Evolutionary conservation across 2,888 invertebrate species (phyloP), one percentile per base, ranked within the genome.

Genomic region (Lepidonotus clava): DNA sequence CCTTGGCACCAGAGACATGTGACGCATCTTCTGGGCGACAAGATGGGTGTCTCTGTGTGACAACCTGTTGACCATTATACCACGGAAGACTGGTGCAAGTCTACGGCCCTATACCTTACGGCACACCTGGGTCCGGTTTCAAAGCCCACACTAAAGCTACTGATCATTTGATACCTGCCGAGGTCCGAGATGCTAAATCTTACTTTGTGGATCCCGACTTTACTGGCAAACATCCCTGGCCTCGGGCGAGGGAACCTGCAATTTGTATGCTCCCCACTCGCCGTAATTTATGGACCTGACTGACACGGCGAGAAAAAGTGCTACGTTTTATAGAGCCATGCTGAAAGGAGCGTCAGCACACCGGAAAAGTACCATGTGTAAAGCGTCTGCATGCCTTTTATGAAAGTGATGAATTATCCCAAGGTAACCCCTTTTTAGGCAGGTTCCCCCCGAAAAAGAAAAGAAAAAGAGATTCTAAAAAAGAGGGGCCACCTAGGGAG

Each of bases 191-290:
- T 38, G 71, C 71, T 71, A 71, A 71, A 71, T 71, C 38, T 71
- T 71, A 71, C 71, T 71, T 71, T 71, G 71, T 71, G 71, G 71
- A 71, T 71, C 71, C n/a, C 71, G 71, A 36, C 71, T 71, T 71
- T 71, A 38, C 71, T 71, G 71, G 38, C 36, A 38, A 34, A 18
- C 38, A 38, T 71, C 38, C 14, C 38, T 2, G n/a, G 38, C 36
- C 38, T 5, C 38, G 66, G 71, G 71, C 71, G 34, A 71, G 71
- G 36, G 71, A 71, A 71, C 38, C 71, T 71, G 38, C 71, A 71
- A 71, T 71, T 71, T 71, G 71, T 36, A 71, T 34, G 71, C 71
- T 34, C 38, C 14, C 34, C 38, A 18, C 36, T 71, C 18, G 36
- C 24, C 36, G 71, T 71, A 36, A 71, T 71, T 71, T 71, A 71